Evolutionary conservation across 2,113 vertebrate species (phyloP).

Genomic region (Lanius collurio): DNA sequence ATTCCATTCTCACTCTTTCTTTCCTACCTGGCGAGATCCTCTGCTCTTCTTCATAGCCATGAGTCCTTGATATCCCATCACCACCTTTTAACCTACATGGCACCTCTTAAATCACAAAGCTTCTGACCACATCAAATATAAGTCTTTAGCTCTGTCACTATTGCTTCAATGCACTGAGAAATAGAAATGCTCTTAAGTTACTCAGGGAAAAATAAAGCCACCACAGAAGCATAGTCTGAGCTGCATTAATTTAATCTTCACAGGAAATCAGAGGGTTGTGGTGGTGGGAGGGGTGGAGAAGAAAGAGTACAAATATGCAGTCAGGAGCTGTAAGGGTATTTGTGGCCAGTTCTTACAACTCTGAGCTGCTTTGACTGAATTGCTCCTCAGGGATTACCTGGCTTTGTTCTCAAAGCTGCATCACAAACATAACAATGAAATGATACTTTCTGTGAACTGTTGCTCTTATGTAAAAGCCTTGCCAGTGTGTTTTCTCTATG

Average conservation of each 20-base stretch:
- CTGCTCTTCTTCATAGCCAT: background rate
- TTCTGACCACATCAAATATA: background rate
- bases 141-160: background rate
- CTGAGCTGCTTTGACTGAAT: background rate
- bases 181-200: background rate
- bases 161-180: background rate
- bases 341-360: background rate
- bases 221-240: background rate
- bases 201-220: background rate
- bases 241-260: background rate
- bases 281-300: too few relatives aligned
- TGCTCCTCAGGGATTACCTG: background rate
- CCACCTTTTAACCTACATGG: background rate
- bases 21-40: background rate
- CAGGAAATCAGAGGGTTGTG: background rate
- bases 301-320: background rate
- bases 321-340: background rate
- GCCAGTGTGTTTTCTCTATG: background rate
- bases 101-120: background rate
- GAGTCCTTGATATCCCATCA: background rate
- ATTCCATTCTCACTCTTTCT: background rate
- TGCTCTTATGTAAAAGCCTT: background rate
- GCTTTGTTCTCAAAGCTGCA: background rate
- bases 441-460: background rate
- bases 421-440: background rate